Percentiles rank a stretch among this genome's conserved stretches.
phyloP scores from a whole-genome alignment of 2,797 vertebrate genomes.

The Sebastes glaucus region DNA sequence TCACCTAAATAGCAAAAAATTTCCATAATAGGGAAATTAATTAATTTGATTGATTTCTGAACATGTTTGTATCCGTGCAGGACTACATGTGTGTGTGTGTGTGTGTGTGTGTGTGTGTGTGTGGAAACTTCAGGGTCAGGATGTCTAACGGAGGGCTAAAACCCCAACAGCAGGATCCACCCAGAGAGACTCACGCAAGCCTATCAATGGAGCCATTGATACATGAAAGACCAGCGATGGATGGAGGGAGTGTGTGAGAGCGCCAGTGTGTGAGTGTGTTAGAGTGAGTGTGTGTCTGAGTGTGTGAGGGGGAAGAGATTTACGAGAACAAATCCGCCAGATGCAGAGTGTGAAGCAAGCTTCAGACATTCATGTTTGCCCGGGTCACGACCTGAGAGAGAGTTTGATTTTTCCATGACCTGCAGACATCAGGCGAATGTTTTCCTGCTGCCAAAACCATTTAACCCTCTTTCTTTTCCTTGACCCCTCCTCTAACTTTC shows the following conservation, averaged over 20 bases:
- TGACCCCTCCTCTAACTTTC: background rate
- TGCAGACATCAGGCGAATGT: background rate
- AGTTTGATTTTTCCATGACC: constrained; percentile 41
- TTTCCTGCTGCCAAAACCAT: background rate
- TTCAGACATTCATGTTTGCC: constrained; percentile 50
- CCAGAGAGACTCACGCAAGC: constrained; percentile 54
- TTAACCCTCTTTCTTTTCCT: background rate
- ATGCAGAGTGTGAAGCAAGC: constrained; percentile 51
- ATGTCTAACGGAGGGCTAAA: constrained; percentile 30
- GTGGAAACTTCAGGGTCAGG: constrained; percentile 18
- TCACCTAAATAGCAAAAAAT: background rate
- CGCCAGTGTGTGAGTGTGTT: constrained; percentile 15
- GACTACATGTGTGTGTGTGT: background rate
- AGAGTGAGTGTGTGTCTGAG: constrained; percentile 53
- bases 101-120: background rate
- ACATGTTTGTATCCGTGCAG: background rate
- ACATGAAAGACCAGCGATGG: constrained; percentile 45
- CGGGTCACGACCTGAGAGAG: constrained; percentile 37
- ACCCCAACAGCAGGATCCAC: constrained; percentile 48
- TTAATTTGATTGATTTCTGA: background rate
- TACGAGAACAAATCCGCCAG: constrained; percentile 57
- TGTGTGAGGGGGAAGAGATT: constrained; percentile 42
- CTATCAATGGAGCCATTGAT: constrained; percentile 74
- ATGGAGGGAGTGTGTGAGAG: constrained; percentile 50
- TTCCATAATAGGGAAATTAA: background rate